phyloP scores from a whole-genome alignment of 2,113 vertebrate species.

The Notechis scutatus region DNA sequence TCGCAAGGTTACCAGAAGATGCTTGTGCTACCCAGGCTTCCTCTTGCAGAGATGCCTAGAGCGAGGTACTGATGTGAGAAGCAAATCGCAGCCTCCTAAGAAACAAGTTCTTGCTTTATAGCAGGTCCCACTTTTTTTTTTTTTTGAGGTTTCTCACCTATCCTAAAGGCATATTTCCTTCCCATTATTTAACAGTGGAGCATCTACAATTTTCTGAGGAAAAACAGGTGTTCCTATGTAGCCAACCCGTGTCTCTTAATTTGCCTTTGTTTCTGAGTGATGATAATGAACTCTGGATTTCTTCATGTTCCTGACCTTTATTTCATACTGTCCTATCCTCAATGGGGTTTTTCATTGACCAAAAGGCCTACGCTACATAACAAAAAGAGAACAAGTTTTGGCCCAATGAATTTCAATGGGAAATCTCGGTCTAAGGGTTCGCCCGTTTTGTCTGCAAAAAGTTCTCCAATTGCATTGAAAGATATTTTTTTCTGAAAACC shows the following conservation, averaged over 20 bases:
- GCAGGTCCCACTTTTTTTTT: background rate
- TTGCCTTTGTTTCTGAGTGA: background rate
- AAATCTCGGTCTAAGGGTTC: background rate
- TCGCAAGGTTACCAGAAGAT: background rate
- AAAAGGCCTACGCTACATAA: background rate
- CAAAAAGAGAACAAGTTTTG: background rate
- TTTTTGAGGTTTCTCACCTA: background rate
- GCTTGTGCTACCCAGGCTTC: background rate
- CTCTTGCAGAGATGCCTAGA: background rate
- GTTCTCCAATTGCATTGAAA: background rate
- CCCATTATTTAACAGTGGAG: background rate
- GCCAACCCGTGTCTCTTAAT: background rate
- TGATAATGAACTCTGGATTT: background rate
- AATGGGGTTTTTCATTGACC: too few species aligned
- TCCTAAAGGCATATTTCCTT: background rate
- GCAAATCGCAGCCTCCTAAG: background rate
- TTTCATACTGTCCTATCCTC: background rate
- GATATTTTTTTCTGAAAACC: background rate
- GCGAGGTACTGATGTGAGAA: background rate
- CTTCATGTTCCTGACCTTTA: background rate
- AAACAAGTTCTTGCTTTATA: background rate
- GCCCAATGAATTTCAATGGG: background rate
- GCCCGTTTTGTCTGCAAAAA: background rate
- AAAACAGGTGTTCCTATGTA: background rate
- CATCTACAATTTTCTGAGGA: background rate